These are phyloP conservation scores for Lasioglossum lativentre DNA, from an alignment of 2,888 invertebrate genomes.

Conservation along the genomic window DNA sequence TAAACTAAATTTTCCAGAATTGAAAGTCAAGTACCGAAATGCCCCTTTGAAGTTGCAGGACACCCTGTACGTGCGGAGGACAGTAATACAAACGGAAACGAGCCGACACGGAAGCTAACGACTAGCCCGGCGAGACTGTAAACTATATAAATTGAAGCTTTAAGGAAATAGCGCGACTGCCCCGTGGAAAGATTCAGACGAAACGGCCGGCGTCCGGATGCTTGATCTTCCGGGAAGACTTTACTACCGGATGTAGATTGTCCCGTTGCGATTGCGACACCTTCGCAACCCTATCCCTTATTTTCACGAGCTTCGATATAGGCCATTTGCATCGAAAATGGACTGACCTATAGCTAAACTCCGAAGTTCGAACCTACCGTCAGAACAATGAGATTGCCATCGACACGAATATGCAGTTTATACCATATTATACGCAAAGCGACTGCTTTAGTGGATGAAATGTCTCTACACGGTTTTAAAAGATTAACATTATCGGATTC, in stretches of 20 bases:
- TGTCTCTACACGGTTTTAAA: not conserved
- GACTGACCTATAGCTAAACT: not conserved
- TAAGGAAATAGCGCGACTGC: constrained; percentile 9
- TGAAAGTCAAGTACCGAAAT: not conserved
- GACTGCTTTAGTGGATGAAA: not conserved
- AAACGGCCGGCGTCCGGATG: not conserved
- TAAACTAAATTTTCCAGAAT: too few relatives aligned
- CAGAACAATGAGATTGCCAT: not conserved
- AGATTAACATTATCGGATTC: too few relatives aligned
- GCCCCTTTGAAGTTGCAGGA: not conserved
- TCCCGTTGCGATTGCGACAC: constrained; percentile 9
- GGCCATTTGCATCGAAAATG: not conserved
- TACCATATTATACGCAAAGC: not conserved
- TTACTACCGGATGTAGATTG: not conserved
- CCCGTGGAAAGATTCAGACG: constrained; percentile 4
- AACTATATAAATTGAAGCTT: constrained; percentile 47
- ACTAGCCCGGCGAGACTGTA: constrained; percentile 18
- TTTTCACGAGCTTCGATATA: not conserved
- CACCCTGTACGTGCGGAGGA: constrained; percentile 15
- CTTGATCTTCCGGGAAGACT: constrained; percentile 13
- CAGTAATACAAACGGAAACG: constrained; percentile 33
- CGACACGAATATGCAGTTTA: not conserved
- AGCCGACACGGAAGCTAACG: constrained; percentile 42
- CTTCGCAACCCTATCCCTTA: not conserved
- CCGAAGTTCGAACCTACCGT: not conserved